Conservation (phyloP, 2,888 invertebrate species). For the Augochlorella aurata region DNA sequence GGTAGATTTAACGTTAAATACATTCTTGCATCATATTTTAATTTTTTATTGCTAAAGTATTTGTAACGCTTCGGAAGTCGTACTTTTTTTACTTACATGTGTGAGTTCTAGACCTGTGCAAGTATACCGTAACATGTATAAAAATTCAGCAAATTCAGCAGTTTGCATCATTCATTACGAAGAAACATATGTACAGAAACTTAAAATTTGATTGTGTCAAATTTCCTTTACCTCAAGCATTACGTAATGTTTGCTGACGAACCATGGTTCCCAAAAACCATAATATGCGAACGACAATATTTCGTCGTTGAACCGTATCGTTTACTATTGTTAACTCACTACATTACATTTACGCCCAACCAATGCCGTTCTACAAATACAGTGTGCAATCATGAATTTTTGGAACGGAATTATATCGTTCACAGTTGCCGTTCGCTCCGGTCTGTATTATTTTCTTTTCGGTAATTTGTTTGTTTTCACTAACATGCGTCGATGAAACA, state of each 20-base stretch:
- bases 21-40: no score
- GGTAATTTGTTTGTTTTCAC: constrained; percentile 15
- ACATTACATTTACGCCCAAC: background rate
- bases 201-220: no score
- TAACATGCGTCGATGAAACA: constrained; percentile 10
- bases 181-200: no score
- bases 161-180: no score
- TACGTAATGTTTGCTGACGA: background rate
- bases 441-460: constrained; percentile 8
- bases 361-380: background rate
- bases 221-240: no score
- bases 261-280: background rate
- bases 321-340: background rate
- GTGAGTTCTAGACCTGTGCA: no score
- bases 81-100: no score
- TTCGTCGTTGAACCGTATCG: background rate
- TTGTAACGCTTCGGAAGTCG: no score
- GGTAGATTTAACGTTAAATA: no score
- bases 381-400: background rate
- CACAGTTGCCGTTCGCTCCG: background rate
- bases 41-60: no score
- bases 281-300: background rate
- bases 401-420: background rate
- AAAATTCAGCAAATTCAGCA: no score
- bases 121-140: no score